Percentiles rank a stretch among this genome's conserved stretches.
phyloP scores from a whole-genome alignment of 2,888 invertebrate genomes.

The Nemotelus nigrinus region DNA sequence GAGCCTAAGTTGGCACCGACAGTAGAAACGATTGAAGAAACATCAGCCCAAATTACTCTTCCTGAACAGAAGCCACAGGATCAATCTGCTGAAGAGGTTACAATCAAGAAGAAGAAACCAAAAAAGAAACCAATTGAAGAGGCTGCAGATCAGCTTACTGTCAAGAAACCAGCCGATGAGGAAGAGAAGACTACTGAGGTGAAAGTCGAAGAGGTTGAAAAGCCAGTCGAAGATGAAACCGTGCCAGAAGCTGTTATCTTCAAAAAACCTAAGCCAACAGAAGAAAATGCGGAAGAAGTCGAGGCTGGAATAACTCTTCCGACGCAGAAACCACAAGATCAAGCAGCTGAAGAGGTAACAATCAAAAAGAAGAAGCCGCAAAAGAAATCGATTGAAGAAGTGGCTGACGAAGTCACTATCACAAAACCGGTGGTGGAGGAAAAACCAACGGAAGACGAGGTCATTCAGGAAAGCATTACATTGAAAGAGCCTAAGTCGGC shows the following conservation, averaged over 20 bases:
- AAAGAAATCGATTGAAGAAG: constrained; percentile 56
- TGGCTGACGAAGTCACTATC: constrained; percentile 58
- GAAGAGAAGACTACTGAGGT: not conserved
- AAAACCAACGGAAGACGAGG: constrained; percentile 59
- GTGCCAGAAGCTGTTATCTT: not conserved
- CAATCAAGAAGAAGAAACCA: constrained; percentile 60
- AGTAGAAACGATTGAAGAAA: constrained; percentile 58
- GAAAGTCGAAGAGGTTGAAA: not conserved
- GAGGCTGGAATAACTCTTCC: constrained; percentile 41
- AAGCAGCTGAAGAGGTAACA: constrained; percentile 58
- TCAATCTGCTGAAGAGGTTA: constrained; percentile 57
- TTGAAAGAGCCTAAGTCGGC: constrained; percentile 47
- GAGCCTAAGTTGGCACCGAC: constrained; percentile 45
- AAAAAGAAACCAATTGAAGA: constrained; percentile 60
- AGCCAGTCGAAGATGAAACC: not conserved
- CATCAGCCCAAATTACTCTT: not conserved
- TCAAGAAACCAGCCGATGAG: constrained; percentile 52
- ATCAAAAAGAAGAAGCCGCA: constrained; percentile 34
- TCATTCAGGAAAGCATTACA: constrained; percentile 43
- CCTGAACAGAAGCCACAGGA: constrained; percentile 55
- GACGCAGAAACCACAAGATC: constrained; percentile 58
- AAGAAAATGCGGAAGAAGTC: not conserved
- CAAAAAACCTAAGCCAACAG: not conserved
- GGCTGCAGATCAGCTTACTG: constrained; percentile 61
- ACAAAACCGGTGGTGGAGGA: constrained; percentile 58